Evolutionary conservation across 2,113 vertebrate genomes (phyloP), one percentile per base, ranked within the genome.

Genomic region (Rhea americana): DNA sequence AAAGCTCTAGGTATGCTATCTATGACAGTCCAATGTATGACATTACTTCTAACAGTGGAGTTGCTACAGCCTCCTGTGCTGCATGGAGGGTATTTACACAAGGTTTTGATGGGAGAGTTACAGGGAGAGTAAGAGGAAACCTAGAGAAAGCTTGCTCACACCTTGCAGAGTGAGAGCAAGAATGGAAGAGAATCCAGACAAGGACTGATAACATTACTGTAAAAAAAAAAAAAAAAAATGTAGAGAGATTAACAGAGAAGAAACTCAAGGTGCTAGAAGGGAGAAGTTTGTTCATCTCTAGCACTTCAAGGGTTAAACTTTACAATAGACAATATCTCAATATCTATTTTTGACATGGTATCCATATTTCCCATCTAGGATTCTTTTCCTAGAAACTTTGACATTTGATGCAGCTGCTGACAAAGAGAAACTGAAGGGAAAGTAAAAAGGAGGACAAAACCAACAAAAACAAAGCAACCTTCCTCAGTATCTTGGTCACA

Each of bases 11-110:
- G 5, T 12, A 2, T 4, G 26, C 26, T 58, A 37, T 30, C 45
- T 39, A 1, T 0, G 11, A 45, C 71, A n/a, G 45, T 4, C 17
- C 80, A 35, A 15, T 0, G 11, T 7, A 68, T 48, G n/a, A 32
- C 6, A 7, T 43, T 15, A 1, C 21, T 53, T 61, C 66, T n/a
- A 13, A 6, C 43, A 50, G 47, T 0, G 7, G 39, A 47, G 45
- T n/a, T 68, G 66, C 17, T 13, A 48, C 43, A 67, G 65, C 43
- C 41, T 67, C 12, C 43, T 67, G 26, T 26, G 19, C 28, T 47
- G 45, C 45, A 18, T 18, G 45, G 17, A 43, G 55, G 63, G 35
- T 78, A 16, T 8, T 58, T 15, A 25, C 19, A 24, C 8, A 11
- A 20, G 18, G 15, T 14, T 37, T 43, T 16, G 89, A 22, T 43